These are phyloP conservation scores for Hemichromis elongatus DNA, from an alignment of 2,113 vertebrate species.

Conservation along the genomic window DNA sequence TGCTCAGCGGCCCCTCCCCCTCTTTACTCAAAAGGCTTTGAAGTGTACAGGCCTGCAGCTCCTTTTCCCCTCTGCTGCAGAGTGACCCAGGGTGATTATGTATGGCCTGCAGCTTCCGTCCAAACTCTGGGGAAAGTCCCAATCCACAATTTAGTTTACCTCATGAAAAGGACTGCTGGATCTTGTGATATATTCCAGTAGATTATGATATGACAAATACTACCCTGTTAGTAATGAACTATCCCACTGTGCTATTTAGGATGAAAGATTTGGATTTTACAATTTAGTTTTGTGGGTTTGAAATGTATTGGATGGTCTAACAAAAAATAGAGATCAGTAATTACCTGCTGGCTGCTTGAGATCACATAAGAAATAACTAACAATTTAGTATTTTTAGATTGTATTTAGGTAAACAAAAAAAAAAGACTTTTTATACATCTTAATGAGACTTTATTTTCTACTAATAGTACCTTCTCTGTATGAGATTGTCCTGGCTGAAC, in stretches of 20 bases:
- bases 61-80: neutral
- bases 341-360: neutral
- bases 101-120: neutral
- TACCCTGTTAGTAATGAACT: neutral
- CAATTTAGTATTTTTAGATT: neutral
- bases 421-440: neutral
- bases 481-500: neutral
- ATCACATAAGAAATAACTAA: neutral
- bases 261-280: neutral
- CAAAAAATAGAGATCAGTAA: neutral
- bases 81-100: neutral
- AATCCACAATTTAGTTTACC: neutral
- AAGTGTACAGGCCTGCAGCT: neutral
- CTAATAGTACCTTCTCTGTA: neutral
- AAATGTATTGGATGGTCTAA: neutral
- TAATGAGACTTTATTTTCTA: neutral
- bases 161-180: neutral
- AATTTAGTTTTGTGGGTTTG: neutral
- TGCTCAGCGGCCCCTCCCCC: neutral
- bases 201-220: neutral
- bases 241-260: neutral
- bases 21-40: conserved; percentile 13
- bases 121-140: neutral
- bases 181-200: neutral
- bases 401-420: neutral